Percentiles rank a stretch among this genome's conserved stretches.
phyloP scores from a whole-genome alignment of 2,888 invertebrate genomes.

The Cephus sareptanus region DNA sequence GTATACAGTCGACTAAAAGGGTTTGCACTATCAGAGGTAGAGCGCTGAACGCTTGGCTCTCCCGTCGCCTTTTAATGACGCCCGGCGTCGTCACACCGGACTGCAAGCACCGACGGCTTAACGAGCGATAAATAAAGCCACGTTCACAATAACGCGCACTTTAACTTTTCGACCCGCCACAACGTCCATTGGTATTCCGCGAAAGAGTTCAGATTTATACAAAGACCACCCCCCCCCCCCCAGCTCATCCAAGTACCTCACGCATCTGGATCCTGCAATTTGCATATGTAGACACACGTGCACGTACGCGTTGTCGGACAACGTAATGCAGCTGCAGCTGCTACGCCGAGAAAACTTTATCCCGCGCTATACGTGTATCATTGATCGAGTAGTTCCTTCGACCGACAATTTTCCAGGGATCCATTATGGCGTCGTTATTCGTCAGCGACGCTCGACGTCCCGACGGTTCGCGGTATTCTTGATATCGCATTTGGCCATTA shows the following conservation, averaged over 20 bases:
- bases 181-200: background rate
- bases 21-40: background rate
- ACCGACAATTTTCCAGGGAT: background rate
- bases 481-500: background rate
- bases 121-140: constrained; percentile 35
- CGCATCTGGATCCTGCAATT: background rate
- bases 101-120: constrained; percentile 29
- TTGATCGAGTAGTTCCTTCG: background rate
- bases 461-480: too few relatives aligned
- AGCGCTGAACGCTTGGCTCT: background rate
- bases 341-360: background rate
- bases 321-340: background rate
- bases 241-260: too few relatives aligned
- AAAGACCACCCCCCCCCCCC: background rate
- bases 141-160: background rate
- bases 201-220: too few relatives aligned
- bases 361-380: background rate
- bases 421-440: background rate
- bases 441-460: too few relatives aligned
- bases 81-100: constrained; percentile 31
- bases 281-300: background rate
- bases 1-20: background rate
- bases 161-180: background rate
- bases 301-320: background rate
- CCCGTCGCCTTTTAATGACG: constrained; percentile 36